Conservation (phyloP, 1,140 invertebrate genomes). For the Drosophila ohnishii region DNA sequence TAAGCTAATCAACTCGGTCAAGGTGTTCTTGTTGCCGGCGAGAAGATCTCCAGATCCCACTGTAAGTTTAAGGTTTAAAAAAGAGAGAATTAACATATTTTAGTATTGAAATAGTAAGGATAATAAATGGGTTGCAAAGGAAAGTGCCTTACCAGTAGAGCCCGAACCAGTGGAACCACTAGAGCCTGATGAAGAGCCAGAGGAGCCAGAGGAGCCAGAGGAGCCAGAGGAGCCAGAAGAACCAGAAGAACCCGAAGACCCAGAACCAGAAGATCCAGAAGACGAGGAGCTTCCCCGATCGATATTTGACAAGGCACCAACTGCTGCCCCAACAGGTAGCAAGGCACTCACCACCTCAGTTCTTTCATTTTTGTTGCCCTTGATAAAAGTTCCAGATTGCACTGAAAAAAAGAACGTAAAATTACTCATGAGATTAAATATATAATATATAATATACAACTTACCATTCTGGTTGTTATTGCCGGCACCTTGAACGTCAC, state of each 20-base stretch:
- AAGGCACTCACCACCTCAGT: not conserved
- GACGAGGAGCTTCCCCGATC: not conserved
- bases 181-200: not conserved
- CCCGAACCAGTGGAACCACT: not conserved
- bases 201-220: too few species aligned
- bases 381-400: not conserved
- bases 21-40: not conserved
- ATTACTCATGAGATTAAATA: not conserved
- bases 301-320: not conserved
- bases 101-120: not conserved
- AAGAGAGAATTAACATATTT: too few species aligned
- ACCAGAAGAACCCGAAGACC: not conserved
- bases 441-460: not conserved
- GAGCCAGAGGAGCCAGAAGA: conserved; percentile 3
- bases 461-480: not conserved
- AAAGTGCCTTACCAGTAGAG: not conserved
- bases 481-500: not conserved
- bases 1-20: not conserved
- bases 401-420: not conserved
- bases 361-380: not conserved
- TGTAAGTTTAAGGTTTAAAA: not conserved
- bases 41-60: not conserved
- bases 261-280: not conserved
- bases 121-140: not conserved
- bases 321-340: not conserved